phyloP scores from a whole-genome alignment of 1,140 invertebrate species.

The Sarcophaga peregrina region DNA sequence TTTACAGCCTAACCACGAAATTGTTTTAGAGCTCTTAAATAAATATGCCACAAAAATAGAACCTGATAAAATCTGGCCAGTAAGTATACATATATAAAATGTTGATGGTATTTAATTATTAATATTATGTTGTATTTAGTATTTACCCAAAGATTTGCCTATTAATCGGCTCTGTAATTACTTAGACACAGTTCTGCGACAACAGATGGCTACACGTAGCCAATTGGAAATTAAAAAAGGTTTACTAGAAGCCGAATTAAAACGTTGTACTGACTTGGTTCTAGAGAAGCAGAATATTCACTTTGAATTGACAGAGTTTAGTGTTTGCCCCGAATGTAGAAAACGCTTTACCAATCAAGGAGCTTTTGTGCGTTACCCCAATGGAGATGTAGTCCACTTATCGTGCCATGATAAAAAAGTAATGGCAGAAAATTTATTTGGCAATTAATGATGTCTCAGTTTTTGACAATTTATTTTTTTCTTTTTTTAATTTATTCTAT shows the following conservation, averaged over 20 bases:
- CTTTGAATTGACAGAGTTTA: constrained; percentile 85
- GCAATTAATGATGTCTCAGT: not conserved
- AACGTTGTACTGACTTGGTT: constrained; percentile 82
- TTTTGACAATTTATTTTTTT: not conserved
- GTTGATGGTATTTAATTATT: not conserved
- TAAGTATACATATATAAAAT: constrained; percentile 45
- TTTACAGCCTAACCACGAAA: constrained; percentile 77
- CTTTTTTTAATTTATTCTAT: not conserved
- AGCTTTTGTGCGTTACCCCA: constrained; percentile 91
- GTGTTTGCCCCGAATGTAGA: constrained; percentile 90
- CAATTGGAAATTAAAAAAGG: constrained; percentile 83
- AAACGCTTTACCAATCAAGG: constrained; percentile 92
- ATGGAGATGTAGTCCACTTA: constrained; percentile 92
- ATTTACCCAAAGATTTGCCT: constrained; percentile 81
- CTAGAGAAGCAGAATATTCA: constrained; percentile 84
- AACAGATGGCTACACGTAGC: constrained; percentile 77
- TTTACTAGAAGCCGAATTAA: constrained; percentile 83
- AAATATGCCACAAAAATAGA: constrained; percentile 85
- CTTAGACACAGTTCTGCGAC: constrained; percentile 80
- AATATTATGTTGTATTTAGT: constrained; percentile 48
- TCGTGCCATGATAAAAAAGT: constrained; percentile 74
- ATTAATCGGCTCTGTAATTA: constrained; percentile 80
- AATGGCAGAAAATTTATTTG: constrained; percentile 29
- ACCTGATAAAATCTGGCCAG: constrained; percentile 73
- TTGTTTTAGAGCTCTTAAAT: constrained; percentile 82